A percentile compares a stretch with the other conserved stretches of the same genome.
Conservation (phyloP, 2,113 vertebrate genomes). For the Regulus satrapa region DNA sequence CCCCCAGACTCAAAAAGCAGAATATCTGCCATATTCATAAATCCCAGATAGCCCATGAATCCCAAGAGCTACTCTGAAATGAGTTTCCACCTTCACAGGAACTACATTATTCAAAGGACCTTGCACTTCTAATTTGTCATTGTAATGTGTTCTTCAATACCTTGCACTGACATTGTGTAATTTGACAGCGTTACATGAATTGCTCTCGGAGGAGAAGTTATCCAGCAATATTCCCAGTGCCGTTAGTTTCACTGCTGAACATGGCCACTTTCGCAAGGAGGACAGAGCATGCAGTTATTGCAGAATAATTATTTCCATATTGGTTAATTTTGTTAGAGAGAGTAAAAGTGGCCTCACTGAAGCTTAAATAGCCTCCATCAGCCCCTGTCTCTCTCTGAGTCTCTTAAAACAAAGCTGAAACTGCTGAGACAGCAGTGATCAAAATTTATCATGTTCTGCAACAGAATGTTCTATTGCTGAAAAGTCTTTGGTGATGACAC, state of each 20-base stretch:
- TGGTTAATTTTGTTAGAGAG: slow-evolving; percentile 31
- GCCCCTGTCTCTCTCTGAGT: not conserved
- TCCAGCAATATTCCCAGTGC: slow-evolving; percentile 11
- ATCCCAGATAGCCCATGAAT: not conserved
- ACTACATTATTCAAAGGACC: slow-evolving; percentile 41
- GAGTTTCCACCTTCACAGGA: slow-evolving; percentile 24
- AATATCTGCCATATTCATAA: slow-evolving; percentile 7
- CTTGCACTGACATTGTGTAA: slow-evolving; percentile 54
- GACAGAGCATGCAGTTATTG: slow-evolving; percentile 17
- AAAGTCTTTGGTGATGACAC: not conserved
- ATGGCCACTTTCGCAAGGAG: not conserved
- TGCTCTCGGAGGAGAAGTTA: slow-evolving; percentile 30
- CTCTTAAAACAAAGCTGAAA: slow-evolving; percentile 5
- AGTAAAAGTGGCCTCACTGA: not conserved
- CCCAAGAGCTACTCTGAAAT: slow-evolving; percentile 12
- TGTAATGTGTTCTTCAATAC: slow-evolving; percentile 47
- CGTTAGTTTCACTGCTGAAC: not conserved
- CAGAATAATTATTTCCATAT: slow-evolving; percentile 59
- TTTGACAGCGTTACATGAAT: slow-evolving; percentile 47
- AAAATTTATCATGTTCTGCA: not conserved
- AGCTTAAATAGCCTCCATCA: not conserved
- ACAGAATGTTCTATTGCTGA: not conserved
- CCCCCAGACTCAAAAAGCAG: not conserved
- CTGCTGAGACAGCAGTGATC: not conserved
- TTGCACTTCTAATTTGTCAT: slow-evolving; percentile 50